These are phyloP conservation scores for Chrysodeixis includens DNA, from an alignment of 2,888 invertebrate genomes.

Conservation along the genomic window DNA sequence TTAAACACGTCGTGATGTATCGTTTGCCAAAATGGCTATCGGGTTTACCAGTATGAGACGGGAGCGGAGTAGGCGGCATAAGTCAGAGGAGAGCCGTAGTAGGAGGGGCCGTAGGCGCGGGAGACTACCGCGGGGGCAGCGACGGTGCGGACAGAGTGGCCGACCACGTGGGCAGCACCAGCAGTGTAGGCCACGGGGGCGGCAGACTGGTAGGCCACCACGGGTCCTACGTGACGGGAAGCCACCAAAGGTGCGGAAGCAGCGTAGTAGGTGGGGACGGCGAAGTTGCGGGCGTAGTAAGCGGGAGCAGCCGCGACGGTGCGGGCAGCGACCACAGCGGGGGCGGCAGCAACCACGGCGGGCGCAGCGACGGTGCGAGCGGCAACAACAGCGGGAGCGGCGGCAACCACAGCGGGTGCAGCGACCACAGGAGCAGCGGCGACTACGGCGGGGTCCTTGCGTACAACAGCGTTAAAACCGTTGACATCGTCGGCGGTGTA, in stretches of 20 bases:
- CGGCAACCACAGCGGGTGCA: constrained; percentile 62
- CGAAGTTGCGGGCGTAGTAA: constrained; percentile 19
- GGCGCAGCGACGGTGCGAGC: constrained; percentile 44
- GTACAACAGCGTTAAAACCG: constrained; percentile 90
- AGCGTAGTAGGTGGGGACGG: constrained; percentile 26
- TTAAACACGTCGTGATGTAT: constrained; percentile 71
- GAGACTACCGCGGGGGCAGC: constrained; percentile 57
- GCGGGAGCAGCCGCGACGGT: constrained; percentile 35
- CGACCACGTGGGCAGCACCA: constrained; percentile 38
- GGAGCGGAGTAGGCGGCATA: constrained; percentile 79
- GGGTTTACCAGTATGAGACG: constrained; percentile 76
- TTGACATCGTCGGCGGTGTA: constrained; percentile 89
- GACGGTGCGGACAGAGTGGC: constrained; percentile 52
- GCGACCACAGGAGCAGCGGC: constrained; percentile 74
- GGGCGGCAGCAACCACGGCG: constrained; percentile 39
- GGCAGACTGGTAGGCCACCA: constrained; percentile 36
- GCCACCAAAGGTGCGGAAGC: constrained; percentile 22
- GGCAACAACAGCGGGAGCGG: constrained; percentile 62
- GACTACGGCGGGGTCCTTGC: constrained; percentile 83
- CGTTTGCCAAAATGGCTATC: constrained; percentile 53
- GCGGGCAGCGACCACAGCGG: constrained; percentile 42
- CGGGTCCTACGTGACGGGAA: neutral
- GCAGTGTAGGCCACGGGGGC: constrained; percentile 36
- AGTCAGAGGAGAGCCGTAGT: constrained; percentile 64
- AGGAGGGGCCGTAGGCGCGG: constrained; percentile 57